Base-by-base conservation (phyloP, 2,888 invertebrate species). In the Scrobipalpa costella region DNA sequence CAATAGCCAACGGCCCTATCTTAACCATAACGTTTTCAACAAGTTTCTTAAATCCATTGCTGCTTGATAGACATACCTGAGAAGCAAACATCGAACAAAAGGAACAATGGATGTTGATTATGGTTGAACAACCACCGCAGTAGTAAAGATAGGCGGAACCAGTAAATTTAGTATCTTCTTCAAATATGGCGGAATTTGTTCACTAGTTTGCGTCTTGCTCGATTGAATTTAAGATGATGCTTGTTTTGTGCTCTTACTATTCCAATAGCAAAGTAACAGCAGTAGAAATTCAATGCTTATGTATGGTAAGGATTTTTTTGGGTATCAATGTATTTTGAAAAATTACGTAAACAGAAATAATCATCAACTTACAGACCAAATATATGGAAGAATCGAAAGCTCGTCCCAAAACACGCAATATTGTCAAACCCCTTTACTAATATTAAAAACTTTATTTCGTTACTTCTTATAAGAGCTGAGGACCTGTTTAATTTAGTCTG, bases 1-100 rank as follows among this genome's bases (percentile, higher is more conserved):
- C 66, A 68, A 68, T 68, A 68, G 68, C 70, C 68, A 69, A 71
- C 13, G 13, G 13, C 3, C 13, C 13, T 40, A 40, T 40, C 40
- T 11, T 40, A 13, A 13, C 40, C 27, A 27, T 27, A 27, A 5
- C 27, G 27, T 27, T 27, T 27, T 27, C 27, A 27, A 27, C 27
- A 27, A 27, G 27, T 3, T 40, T 40, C 13, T 40, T 13, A 3
- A 11, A 40, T 40, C 40, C 40, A 40, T 40, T 40, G 40, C 40
- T 40, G 40, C 13, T 13, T 13, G 13, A 13, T 3, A 40, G 3
- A 1, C 13, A 40, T 13, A 13, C 40, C 3, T 40, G 1, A 11
- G 13, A 13, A 1, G 1, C 13, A 11, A 40, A 9, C 8, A 3
- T 1, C 40, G 13, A 40, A 40, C 3, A 1, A 3, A 40, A 40